Evolutionary conservation across 2,888 invertebrate species (phyloP), one percentile per base, ranked within the genome.

Genomic region (Mystacides longicornis): DNA sequence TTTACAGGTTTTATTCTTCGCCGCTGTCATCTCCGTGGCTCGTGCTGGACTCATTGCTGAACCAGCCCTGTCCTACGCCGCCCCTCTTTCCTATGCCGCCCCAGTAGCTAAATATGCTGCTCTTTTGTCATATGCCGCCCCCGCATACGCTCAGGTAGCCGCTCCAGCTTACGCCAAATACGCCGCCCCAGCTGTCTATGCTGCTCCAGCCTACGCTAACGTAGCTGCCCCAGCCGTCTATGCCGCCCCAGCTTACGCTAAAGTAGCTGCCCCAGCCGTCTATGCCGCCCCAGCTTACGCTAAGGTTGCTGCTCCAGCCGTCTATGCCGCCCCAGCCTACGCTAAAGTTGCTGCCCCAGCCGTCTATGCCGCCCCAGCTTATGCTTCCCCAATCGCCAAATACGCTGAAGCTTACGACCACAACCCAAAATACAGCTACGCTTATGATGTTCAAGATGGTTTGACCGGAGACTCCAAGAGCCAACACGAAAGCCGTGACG

Each of bases 371-470:
- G 60, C 60, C n/a, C 31, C 27, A 62, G 2, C 54, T 63, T 51
- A 55, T 18, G 55, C 60, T 33, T 43, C 51, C 42, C 51, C 57
- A 7, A 52, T 57, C 22, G 55, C 57, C 19, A 59, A 69, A 20
- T 64, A 69, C 21, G 46, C 19, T 23, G 56, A 64, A 64, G 60
- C 64, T 14, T 63, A 53, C 58, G 61, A 55, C 52, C 57, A 51
- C 27, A 52, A 54, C 54, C 70, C 69, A 49, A 77, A 78, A 65
- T 79, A 80, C 71, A 74, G 73, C 65, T 81, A 74, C 69, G 73
- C 77, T 1, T 81, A 81, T 67, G 78, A 79, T 60, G 77, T 81
- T 9, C 77, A 80, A 63, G 80, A 81, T 62, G 69, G 72, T 58
- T 68, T 78, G 51, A 80, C 80, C 49, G 78, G 78, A 20, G 78